These are phyloP conservation scores for Drosophila punjabiensis DNA, from an alignment of 1,140 invertebrate genomes.

Conservation along the genomic window DNA sequence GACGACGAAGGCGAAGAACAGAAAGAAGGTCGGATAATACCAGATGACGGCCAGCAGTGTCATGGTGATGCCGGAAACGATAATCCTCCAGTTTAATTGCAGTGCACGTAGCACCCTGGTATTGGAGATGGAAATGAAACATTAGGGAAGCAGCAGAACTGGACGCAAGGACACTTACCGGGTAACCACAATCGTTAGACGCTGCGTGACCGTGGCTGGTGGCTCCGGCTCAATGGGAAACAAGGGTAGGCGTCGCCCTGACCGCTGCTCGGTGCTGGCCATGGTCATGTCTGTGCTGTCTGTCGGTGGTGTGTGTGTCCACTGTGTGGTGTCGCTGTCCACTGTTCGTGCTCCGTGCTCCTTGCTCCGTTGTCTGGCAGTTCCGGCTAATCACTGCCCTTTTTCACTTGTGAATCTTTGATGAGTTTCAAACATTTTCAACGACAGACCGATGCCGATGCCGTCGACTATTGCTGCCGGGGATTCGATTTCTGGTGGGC, in stretches of 20 bases:
- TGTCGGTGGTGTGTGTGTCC: not conserved
- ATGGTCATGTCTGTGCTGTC: conserved; percentile 32
- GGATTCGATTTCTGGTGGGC: conserved; percentile 17
- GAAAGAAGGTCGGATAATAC: conserved; percentile 84
- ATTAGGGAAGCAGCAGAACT: not conserved
- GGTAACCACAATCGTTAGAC: conserved; percentile 61
- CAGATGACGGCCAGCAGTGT: conserved; percentile 82
- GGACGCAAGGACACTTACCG: conserved; percentile 39
- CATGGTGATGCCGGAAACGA: conserved; percentile 71
- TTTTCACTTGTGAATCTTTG: conserved; percentile 65
- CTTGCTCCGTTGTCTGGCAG: conserved; percentile 7
- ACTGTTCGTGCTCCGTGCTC: conserved; percentile 1
- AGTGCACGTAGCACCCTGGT: conserved; percentile 68
- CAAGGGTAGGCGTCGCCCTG: conserved; percentile 67
- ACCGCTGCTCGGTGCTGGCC: conserved; percentile 1
- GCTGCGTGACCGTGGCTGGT: conserved; percentile 59
- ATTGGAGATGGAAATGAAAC: not conserved
- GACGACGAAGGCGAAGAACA: conserved; percentile 79
- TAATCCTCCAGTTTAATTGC: conserved; percentile 83
- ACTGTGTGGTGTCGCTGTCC: conserved; percentile 12
- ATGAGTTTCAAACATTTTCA: conserved; percentile 77
- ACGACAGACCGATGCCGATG: conserved; percentile 13
- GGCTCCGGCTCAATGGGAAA: conserved; percentile 78
- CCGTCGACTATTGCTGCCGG: conserved; percentile 1
- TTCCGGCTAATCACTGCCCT: conserved; percentile 17